Evolutionary conservation across 2,888 invertebrate species (phyloP).

Genomic region (Rhyacophila evoluta): DNA sequence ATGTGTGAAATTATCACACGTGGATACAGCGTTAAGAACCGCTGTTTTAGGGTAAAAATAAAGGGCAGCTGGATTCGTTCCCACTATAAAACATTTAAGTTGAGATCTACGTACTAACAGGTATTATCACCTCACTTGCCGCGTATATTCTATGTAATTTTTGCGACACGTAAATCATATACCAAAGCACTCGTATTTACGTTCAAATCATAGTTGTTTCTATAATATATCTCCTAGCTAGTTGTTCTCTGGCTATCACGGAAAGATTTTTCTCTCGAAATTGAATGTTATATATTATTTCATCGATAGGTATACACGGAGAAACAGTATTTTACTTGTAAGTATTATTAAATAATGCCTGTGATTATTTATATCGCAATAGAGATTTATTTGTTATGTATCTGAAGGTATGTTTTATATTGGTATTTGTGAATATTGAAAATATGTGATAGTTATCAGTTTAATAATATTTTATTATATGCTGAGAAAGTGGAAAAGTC

Average conservation of each 20-base stretch:
- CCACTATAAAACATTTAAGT: slow-evolving; percentile 50
- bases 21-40: not conserved
- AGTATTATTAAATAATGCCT: too few relatives aligned
- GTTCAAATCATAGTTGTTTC: slow-evolving; percentile 20
- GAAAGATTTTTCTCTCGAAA: not conserved
- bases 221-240: not conserved
- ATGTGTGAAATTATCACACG: too few relatives aligned
- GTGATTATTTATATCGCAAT: too few relatives aligned
- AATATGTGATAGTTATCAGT: too few relatives aligned
- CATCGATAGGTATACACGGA: too few relatives aligned
- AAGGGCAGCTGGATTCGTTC: slow-evolving; percentile 50
- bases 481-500: too few relatives aligned
- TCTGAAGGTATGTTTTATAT: too few relatives aligned
- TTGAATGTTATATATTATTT: not conserved
- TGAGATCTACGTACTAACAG: slow-evolving; percentile 33
- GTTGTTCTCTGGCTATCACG: not conserved
- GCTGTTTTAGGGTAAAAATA: slow-evolving; percentile 35
- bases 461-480: too few relatives aligned
- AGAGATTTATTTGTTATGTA: too few relatives aligned
- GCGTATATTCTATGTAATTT: slow-evolving; percentile 40
- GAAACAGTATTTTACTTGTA: too few relatives aligned
- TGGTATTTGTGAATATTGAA: too few relatives aligned
- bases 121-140: slow-evolving; percentile 45
- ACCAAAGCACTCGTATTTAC: not conserved
- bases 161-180: slow-evolving; percentile 48